Evolutionary conservation across 2,888 invertebrate species (phyloP).

Genomic region (Oeneis ivallda): DNA sequence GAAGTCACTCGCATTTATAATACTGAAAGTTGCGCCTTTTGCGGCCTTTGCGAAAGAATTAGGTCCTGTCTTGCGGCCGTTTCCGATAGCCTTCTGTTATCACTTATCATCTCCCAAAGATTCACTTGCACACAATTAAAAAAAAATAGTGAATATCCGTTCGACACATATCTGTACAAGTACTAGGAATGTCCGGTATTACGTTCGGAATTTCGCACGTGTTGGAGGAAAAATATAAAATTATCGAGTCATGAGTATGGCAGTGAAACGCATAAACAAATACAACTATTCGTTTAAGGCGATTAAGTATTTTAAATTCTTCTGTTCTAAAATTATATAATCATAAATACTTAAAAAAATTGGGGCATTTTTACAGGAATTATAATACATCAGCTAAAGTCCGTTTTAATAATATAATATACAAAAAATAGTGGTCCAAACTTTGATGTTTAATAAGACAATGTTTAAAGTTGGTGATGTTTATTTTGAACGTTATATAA

Average conservation of each 20-base stretch:
- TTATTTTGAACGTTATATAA: background rate
- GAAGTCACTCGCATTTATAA: too few species aligned
- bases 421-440: background rate
- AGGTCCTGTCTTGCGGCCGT: too few species aligned
- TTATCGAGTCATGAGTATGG: constrained; percentile 16
- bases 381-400: background rate
- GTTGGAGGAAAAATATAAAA: constrained; percentile 1
- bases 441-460: background rate
- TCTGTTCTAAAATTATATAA: too few species aligned
- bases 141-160: too few species aligned
- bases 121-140: too few species aligned
- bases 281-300: background rate
- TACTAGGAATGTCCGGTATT: background rate
- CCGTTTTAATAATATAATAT: background rate
- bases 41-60: too few species aligned
- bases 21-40: too few species aligned
- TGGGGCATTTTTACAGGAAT: background rate
- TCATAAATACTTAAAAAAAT: background rate
- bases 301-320: constrained; percentile 1
- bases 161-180: too few species aligned
- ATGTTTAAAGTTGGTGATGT: background rate
- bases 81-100: too few species aligned
- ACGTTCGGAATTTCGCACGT: background rate
- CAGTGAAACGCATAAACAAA: constrained; percentile 16
- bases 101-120: too few species aligned